phyloP scores from a whole-genome alignment of 2,888 invertebrate species.

The Tinea pellionella region DNA sequence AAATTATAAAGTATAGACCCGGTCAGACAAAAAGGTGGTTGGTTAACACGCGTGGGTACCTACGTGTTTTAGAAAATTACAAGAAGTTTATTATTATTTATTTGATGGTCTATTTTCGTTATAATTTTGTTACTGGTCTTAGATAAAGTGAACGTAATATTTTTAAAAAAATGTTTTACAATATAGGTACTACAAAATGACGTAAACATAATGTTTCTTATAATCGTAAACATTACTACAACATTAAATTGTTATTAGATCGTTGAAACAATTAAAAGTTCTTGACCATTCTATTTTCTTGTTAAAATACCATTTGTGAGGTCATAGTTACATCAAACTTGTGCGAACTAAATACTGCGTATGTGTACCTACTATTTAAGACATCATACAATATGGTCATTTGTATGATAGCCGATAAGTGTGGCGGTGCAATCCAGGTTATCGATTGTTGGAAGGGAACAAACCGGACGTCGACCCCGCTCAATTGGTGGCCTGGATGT shows the following conservation, averaged over 20 bases:
- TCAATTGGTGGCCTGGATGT: constrained; percentile 22
- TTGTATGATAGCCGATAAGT: constrained; percentile 5
- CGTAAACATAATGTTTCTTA: background rate
- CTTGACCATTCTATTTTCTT: background rate
- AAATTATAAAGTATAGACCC: no score
- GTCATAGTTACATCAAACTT: background rate
- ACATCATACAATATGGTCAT: background rate
- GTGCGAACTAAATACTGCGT: background rate
- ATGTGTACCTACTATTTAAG: background rate
- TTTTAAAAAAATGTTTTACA: no score
- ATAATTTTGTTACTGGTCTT: no score
- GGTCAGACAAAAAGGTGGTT: no score
- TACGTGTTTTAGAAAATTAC: no score
- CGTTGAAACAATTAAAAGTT: background rate
- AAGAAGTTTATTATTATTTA: no score
- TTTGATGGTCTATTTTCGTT: no score
- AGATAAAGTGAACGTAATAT: no score
- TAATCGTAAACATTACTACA: background rate
- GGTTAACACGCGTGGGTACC: no score
- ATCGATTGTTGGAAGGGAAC: constrained; percentile 53
- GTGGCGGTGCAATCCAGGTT: constrained; percentile 50
- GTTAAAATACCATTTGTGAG: background rate
- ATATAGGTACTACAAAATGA: background rate
- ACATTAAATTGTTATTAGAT: background rate
- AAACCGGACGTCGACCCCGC: constrained; percentile 53